Base-by-base conservation (phyloP, 2,797 vertebrate genomes). In the Octomys mimax region DNA sequence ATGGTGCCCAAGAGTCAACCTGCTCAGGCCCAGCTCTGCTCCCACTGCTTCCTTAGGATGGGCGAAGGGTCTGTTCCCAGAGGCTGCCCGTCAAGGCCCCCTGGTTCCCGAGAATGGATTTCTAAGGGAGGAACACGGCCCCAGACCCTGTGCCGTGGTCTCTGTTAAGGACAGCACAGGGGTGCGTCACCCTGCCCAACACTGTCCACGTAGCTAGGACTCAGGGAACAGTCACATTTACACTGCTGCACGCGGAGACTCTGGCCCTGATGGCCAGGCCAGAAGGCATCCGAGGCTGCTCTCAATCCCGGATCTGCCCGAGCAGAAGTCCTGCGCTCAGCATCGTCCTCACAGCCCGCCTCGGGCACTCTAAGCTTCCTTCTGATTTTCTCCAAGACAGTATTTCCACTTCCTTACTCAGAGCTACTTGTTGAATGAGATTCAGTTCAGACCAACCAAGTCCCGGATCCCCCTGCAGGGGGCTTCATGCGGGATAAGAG, bases 21-120 rank as follows among this genome's bases (percentile, higher is more conserved):
- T 66, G n/a, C 13, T 52, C 0, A 11, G 11, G 73, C 2, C 8
- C 39, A 2, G 0, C 22, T 1, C 22, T 12, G 42, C 61, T 57
- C 16, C 11, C 31, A 26, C 24, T 7, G 14, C 39, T 13, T 7
- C 78, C 5, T 36, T 11, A 5, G 39, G 36, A 73, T 46, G 42
- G n/a, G 83, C 7, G 22, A 24, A 62, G n/a, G 52, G 28, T 24
- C 22, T 91, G 1, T 62, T 21, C 46, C 85, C 61, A 92, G 16
- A 82, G 26, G 1, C 26, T 64, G 42, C 16, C 54, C 11, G 6
- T 11, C 39, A 62, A 49, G 39, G 42, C 59, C n/a, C 33, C 31
- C 64, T 42, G 64, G 13, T 36, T 10, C 42, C 49, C 22, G 19
- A 19, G 52, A 42, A 81, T 54, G 57, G 62, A 49, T 18, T 2